Conservation (phyloP, 2,113 vertebrate species). For the Zootoca vivipara region DNA sequence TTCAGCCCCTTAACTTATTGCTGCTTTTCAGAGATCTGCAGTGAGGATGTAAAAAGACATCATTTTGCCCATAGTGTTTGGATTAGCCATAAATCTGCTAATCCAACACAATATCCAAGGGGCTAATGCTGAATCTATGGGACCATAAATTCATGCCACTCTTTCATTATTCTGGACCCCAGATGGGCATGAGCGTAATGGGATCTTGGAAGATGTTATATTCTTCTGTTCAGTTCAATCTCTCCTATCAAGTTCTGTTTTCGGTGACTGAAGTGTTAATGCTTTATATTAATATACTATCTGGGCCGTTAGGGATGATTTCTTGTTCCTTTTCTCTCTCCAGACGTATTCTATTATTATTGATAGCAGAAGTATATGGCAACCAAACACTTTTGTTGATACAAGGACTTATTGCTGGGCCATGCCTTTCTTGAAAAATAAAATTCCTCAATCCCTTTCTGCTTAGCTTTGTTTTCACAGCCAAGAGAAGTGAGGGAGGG, state of each 20-base stretch:
- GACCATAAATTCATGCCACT: conserved; percentile 68
- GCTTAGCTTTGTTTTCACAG: conserved; percentile 53
- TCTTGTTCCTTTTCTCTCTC: conserved; percentile 62
- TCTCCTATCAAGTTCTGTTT: conserved; percentile 56
- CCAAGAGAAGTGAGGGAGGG: conserved; percentile 36
- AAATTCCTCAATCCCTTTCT: conserved; percentile 35
- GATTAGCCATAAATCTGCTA: conserved; percentile 72
- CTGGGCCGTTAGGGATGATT: conserved; percentile 53
- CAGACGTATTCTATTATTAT: conserved; percentile 62
- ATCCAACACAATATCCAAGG: conserved; percentile 69
- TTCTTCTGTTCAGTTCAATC: conserved; percentile 67
- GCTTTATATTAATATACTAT: conserved; percentile 68
- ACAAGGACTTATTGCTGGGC: conserved; percentile 23
- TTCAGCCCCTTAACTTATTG: conserved; percentile 54
- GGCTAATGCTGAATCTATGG: conserved; percentile 60
- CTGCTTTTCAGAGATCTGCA: conserved; percentile 31
- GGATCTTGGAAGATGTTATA: conserved; percentile 72
- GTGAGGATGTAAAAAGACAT: conserved; percentile 63
- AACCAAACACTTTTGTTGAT: conserved; percentile 51
- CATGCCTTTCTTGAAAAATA: conserved; percentile 36
- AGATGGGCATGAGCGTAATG: conserved; percentile 67
- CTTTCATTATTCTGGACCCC: conserved; percentile 68
- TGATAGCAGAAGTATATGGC: conserved; percentile 52
- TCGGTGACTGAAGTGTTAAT: conserved; percentile 70
- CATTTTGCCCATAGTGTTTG: conserved; percentile 64